Conservation (phyloP, 37 sponge, comb jelly and placozoan genomes). For the Spongilla lacustris region DNA sequence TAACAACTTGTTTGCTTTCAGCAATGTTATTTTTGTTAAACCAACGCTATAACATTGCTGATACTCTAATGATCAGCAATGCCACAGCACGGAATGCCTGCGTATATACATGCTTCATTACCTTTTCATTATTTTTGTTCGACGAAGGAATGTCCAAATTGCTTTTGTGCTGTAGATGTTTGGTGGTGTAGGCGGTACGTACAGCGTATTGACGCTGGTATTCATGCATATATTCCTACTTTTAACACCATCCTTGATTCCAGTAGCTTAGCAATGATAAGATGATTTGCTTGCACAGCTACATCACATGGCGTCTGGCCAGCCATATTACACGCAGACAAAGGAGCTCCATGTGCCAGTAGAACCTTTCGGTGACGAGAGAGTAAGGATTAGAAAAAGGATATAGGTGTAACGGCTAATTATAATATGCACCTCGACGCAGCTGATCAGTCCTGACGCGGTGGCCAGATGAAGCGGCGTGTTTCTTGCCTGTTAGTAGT, state of each 20-base stretch:
- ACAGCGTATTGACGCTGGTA: too few species aligned
- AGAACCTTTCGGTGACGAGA: slow-evolving; percentile 37
- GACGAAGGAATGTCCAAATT: background rate
- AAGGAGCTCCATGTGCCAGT: slow-evolving; percentile 70
- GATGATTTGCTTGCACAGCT: slow-evolving; percentile 64
- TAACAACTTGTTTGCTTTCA: too few species aligned
- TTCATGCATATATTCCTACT: slow-evolving; percentile 2
- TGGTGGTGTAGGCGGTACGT: too few species aligned
- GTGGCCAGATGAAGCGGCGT: slow-evolving; percentile 85
- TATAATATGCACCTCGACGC: slow-evolving; percentile 82
- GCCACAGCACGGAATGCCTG: too few species aligned
- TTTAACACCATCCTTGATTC: slow-evolving; percentile 82
- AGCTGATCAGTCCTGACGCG: slow-evolving; percentile 71
- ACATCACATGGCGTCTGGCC: slow-evolving; percentile 77
- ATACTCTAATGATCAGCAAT: too few species aligned
- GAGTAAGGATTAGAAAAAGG: too few species aligned
- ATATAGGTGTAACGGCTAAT: too few species aligned
- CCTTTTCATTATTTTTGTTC: background rate
- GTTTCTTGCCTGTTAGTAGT: slow-evolving; percentile 60
- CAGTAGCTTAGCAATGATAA: slow-evolving; percentile 70
- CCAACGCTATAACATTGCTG: too few species aligned
- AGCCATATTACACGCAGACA: slow-evolving; percentile 63
- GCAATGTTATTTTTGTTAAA: too few species aligned
- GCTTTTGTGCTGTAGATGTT: background rate
- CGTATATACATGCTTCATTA: background rate